Evolutionary conservation across 2,888 invertebrate species (phyloP), one percentile per base, ranked within the genome.

Genomic region (Epinotia demarniana): DNA sequence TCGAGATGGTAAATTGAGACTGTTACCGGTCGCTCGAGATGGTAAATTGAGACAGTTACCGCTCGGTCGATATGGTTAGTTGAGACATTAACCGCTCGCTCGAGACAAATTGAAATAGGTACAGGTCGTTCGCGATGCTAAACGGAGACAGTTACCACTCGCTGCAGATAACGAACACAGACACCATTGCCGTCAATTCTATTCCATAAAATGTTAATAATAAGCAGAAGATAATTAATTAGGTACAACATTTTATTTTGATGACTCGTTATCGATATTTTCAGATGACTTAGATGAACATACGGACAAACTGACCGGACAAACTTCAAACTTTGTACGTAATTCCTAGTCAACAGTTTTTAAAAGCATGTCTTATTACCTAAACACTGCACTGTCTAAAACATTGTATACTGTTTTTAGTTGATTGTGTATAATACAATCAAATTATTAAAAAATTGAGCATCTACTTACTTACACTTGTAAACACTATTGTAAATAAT

Each of bases 261-360:
- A n/a, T 39, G 9, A 18, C n/a, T 12, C 6, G 2, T 16, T 39
- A n/a, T 12, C 5, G 1, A 13, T 73, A 68, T 68, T 73, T 73
- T 73, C 67, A 72, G 72, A 72, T 72, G 18, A 72, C 33, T 66
- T 72, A 72, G 66, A 58, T 27, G 27, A 68, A 68, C 63, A 58
- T 57, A 64, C 58, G 72, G 64, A 72, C 72, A 58, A 63, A 72
- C 72, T 19, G 64, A 72, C 72, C 60, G 58, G 72, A 72, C 72
- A 46, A 18, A 72, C 72, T 72, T 46, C 72, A 6, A 46, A 49
- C 67, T 66, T 72, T 49, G 64, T 73, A 73, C 73, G 73, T 73
- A 73, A 73, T 60, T 46, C 46, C 33, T 69, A 57, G 46, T 46
- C 16, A 27, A n/a, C n/a, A 60, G 18, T 27, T 27, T 43, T 43